Conservation (phyloP, 2,888 invertebrate species). For the Dynastes maya region DNA sequence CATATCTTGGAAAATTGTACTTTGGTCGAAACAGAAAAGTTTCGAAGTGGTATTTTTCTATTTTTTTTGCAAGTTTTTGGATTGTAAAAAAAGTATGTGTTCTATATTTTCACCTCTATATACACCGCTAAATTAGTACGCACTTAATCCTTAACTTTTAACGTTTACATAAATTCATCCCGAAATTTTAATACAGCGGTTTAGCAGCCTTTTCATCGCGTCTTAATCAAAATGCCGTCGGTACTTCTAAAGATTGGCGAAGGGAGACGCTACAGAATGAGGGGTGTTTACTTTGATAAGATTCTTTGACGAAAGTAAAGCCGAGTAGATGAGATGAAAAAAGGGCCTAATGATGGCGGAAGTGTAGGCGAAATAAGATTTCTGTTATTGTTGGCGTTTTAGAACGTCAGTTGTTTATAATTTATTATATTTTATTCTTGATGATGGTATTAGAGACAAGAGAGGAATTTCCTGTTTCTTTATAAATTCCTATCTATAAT, state of each 20-base stretch:
- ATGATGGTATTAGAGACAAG: too few relatives aligned
- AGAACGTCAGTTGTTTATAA: neutral
- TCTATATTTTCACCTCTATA: neutral
- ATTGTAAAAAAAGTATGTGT: neutral
- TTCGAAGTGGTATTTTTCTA: too few relatives aligned
- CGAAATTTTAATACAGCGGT: constrained; percentile 32
- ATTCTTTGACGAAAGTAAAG: constrained; percentile 31
- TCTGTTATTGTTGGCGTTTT: neutral
- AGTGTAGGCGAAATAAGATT: neutral
- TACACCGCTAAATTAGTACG: constrained; percentile 21
- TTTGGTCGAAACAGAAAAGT: too few relatives aligned
- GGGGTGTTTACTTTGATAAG: constrained; percentile 40
- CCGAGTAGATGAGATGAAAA: constrained; percentile 18
- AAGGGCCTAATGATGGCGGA: neutral
- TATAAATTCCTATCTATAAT: neutral
- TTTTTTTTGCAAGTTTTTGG: neutral
- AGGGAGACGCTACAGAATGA: constrained; percentile 1
- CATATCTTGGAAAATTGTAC: too few relatives aligned
- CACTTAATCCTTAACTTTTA: constrained; percentile 24
- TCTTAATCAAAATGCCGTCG: constrained; percentile 33
- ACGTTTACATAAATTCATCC: constrained; percentile 10
- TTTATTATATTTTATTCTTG: neutral
- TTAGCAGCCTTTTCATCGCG: constrained; percentile 24
- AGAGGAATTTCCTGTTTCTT: neutral
- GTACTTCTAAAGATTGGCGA: constrained; percentile 3